Conservation (phyloP, 2,797 vertebrate species). For the Gallinago stenura region DNA sequence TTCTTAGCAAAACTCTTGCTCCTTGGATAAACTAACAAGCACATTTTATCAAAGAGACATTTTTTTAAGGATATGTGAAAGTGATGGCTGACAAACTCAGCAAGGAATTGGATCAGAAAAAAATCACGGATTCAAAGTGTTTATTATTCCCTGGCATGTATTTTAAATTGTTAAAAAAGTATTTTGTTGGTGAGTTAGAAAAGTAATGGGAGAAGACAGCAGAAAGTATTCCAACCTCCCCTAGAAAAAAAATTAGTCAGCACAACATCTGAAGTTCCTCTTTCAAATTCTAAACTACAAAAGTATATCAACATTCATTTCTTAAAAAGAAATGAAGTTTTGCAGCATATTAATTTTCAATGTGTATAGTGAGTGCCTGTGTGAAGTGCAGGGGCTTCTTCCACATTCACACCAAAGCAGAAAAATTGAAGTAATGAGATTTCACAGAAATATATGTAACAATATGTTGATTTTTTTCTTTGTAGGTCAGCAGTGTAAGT, state of each 20-base stretch:
- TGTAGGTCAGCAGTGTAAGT: neutral
- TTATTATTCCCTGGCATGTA: neutral
- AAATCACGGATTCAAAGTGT: neutral
- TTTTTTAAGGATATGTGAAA: constrained; percentile 15
- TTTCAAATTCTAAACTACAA: neutral
- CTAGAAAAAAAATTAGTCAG: constrained; percentile 4
- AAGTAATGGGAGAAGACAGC: constrained; percentile 20
- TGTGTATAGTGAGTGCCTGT: neutral
- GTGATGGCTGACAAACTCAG: neutral
- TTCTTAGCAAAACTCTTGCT: neutral
- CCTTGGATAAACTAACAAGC: neutral
- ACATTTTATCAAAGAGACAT: neutral
- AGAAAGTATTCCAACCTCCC: neutral
- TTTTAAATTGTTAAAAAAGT: constrained; percentile 15
- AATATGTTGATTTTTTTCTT: neutral
- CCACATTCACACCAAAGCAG: neutral
- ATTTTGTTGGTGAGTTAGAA: neutral
- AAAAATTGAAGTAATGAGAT: neutral
- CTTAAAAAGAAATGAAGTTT: neutral
- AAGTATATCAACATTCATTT: neutral
- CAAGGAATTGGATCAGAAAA: neutral
- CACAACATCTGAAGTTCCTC: neutral
- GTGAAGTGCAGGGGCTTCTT: neutral
- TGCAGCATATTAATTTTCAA: neutral
- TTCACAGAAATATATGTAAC: neutral